phyloP scores from a whole-genome alignment of 2,888 invertebrate genomes.

The Neuroscelio doddi region DNA sequence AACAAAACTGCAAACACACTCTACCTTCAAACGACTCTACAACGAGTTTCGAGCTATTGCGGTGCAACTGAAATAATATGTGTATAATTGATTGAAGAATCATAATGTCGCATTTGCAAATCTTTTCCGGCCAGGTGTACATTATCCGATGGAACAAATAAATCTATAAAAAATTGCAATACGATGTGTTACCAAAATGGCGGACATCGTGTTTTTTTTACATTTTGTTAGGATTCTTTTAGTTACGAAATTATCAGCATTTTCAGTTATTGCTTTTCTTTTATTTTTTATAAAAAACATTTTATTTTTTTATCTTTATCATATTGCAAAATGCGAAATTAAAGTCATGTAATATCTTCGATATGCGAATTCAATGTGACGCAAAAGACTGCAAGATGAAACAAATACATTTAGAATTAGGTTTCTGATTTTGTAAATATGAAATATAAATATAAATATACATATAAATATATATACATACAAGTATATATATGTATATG shows the following conservation, averaged over 20 bases:
- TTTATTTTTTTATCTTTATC: too few relatives aligned
- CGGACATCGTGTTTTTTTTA: constrained; percentile 21
- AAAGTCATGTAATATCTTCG: constrained; percentile 29
- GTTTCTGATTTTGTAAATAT: constrained; percentile 52
- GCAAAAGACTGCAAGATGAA: constrained; percentile 53
- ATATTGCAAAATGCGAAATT: too few relatives aligned
- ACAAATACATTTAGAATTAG: constrained; percentile 38
- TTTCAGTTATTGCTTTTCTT: too few relatives aligned
- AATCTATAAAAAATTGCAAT: constrained; percentile 49
- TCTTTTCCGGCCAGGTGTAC: constrained; percentile 55
- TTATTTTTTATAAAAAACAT: too few relatives aligned
- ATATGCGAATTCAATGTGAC: constrained; percentile 50
- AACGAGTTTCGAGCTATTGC: constrained; percentile 49
- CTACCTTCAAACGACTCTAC: constrained; percentile 42
- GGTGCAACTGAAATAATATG: constrained; percentile 44
- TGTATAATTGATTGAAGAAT: constrained; percentile 48
- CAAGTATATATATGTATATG: neutral
- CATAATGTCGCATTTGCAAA: constrained; percentile 52
- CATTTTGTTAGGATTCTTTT: too few relatives aligned
- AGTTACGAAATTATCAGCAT: too few relatives aligned
- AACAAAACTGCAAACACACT: constrained; percentile 23
- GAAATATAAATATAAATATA: constrained; percentile 26
- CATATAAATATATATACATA: neutral
- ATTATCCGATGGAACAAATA: constrained; percentile 50
- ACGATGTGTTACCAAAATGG: constrained; percentile 33